Percentiles rank a stretch among this genome's conserved stretches.
Conservation (phyloP, 2,888 invertebrate species). For the Drosophila nr. fundita region DNA sequence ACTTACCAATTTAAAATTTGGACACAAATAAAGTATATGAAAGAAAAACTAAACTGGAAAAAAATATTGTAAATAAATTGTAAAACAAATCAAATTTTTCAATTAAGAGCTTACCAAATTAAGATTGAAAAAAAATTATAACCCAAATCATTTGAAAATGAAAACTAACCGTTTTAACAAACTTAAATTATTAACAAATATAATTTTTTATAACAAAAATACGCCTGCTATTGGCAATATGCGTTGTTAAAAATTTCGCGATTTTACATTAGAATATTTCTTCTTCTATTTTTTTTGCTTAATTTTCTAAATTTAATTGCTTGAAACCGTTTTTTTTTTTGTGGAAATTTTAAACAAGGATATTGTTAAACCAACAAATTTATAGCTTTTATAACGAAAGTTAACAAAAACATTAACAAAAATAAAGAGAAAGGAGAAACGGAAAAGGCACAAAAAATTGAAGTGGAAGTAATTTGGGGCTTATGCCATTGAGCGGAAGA, state of each 20-base stretch:
- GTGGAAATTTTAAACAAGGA: constrained; percentile 69
- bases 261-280: constrained; percentile 20
- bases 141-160: constrained; percentile 9
- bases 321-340: constrained; percentile 19
- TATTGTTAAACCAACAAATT: constrained; percentile 82
- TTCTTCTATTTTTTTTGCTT: constrained; percentile 12
- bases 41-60: not conserved
- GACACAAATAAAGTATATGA: constrained; percentile 3
- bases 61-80: not conserved
- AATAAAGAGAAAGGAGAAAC: constrained; percentile 48
- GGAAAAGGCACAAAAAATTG: constrained; percentile 64
- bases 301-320: not conserved
- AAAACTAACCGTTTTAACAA: constrained; percentile 16
- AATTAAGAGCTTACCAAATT: constrained; percentile 4
- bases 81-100: not conserved
- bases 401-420: constrained; percentile 61
- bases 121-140: constrained; percentile 17
- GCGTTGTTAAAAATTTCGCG: constrained; percentile 69
- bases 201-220: constrained; percentile 64
- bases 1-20: constrained; percentile 39
- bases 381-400: constrained; percentile 66
- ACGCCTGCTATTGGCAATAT: constrained; percentile 77
- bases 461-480: constrained; percentile 12
- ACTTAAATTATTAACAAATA: constrained; percentile 51
- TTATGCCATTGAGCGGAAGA: constrained; percentile 12